Evolutionary conservation across 2,888 invertebrate genomes (phyloP).

Genomic region (Caenorhabditis uteleia): DNA sequence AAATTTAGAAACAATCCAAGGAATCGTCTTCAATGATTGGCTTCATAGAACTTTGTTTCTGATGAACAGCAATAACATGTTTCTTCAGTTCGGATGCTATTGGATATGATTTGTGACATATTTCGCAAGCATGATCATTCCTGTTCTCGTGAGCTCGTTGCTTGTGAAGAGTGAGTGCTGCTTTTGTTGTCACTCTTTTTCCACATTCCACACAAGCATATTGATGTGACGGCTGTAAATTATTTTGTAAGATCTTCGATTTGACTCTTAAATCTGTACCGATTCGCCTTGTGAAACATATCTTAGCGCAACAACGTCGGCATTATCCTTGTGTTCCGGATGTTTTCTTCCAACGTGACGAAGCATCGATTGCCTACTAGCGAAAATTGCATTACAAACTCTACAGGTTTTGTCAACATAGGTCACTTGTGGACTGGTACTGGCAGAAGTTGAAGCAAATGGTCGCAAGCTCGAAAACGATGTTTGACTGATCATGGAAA

Average conservation of each 20-base stretch:
- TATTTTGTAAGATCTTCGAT: slow-evolving; percentile 1
- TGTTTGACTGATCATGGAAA: slow-evolving; percentile 12
- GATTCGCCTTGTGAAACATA: slow-evolving; percentile 35
- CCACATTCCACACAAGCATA: slow-evolving; percentile 43
- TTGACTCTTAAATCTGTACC: slow-evolving; percentile 18
- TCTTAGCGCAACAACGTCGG: slow-evolving; percentile 17
- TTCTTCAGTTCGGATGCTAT: slow-evolving; percentile 41
- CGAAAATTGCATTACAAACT: slow-evolving; percentile 38
- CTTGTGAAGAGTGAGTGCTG: slow-evolving; percentile 33
- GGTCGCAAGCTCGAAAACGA: slow-evolving; percentile 18
- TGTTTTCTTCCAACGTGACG: slow-evolving; percentile 47
- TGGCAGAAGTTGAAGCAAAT: slow-evolving; percentile 1
- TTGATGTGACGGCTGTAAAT: slow-evolving; percentile 43
- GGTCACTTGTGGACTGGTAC: slow-evolving; percentile 12
- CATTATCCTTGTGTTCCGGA: slow-evolving; percentile 37
- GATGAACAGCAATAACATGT: slow-evolving; percentile 22
- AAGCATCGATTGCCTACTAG: slow-evolving; percentile 44
- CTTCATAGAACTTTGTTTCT: background rate
- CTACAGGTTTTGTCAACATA: slow-evolving; percentile 37
- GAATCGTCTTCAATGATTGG: background rate
- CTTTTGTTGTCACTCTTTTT: slow-evolving; percentile 39
- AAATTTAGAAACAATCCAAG: background rate
- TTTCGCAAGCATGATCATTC: slow-evolving; percentile 13
- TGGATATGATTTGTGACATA: slow-evolving; percentile 37
- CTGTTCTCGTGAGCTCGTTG: slow-evolving; percentile 30